Evolutionary conservation across 2,888 invertebrate genomes (phyloP), one percentile per base, ranked within the genome.

Genomic region (Darwinula stevensoni): DNA sequence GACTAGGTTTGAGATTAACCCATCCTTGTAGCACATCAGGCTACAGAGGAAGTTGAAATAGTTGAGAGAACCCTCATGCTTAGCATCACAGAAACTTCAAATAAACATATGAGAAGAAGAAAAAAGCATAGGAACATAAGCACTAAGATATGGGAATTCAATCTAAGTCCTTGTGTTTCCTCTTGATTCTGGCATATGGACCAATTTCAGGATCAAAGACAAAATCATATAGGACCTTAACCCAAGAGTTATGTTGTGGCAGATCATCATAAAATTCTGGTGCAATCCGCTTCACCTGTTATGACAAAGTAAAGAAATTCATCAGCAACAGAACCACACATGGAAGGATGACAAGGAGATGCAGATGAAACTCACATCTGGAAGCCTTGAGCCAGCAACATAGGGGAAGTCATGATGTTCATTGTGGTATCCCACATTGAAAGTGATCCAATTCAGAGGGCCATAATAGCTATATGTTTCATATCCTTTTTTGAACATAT

Each of bases 341-440:
- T n/a, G n/a, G n/a, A n/a, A n/a, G n/a, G n/a, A n/a, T n/a, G n/a
- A n/a, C n/a, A n/a, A n/a, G n/a, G n/a, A n/a, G n/a, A n/a, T n/a
- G n/a, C n/a, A n/a, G n/a, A n/a, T n/a, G n/a, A n/a, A n/a, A n/a
- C n/a, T n/a, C n/a, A n/a, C n/a, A n/a, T 4, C 16, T 18, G 94
- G 91, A 43, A 97, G 54, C 41, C 72, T 62, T 3, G 76, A 73
- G 13, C 94, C 94, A 5, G 91, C 86, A 3, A 94, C 78, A 12
- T 80, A 76, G 1, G 97, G 97, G 53, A 94, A 94, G 57, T 97
- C 97, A 47, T 99, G 97, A 51, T 99, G 97, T 48, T 99, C 97
- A 48, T 94, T 94, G 48, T 97, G 97, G 48, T 86, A 94, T 2
- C 97, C 97, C 16, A 97, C 97, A 51, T 99, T 99, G 52, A 94